A percentile compares a stretch with the other conserved stretches of the same genome.
phyloP scores from a whole-genome alignment of 37 sponge, comb jelly and placozoan genomes.

The Diacarnus erythraeanus region DNA sequence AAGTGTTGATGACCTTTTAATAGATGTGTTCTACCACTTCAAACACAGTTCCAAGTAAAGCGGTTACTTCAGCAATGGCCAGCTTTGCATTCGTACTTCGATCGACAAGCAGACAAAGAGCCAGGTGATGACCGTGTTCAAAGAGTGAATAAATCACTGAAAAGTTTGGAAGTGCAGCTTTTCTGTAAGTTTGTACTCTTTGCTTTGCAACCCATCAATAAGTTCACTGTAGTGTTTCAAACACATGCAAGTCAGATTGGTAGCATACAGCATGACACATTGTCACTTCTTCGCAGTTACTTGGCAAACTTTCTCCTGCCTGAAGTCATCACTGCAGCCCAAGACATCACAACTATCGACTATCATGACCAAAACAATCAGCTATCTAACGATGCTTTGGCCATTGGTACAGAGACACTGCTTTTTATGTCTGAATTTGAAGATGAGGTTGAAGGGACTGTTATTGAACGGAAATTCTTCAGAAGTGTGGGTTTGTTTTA shows the following conservation, averaged over 20 bases:
- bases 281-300: background rate
- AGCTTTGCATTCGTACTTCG: background rate
- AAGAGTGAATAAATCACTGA: constrained; percentile 7
- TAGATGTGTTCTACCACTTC: too few species aligned
- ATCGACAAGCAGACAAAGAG: background rate
- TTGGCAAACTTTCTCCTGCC: constrained; percentile 9
- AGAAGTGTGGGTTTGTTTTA: constrained; percentile 27
- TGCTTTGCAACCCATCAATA: constrained; percentile 14
- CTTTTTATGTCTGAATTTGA: constrained; percentile 5
- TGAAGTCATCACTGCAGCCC: background rate
- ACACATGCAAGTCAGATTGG: constrained; percentile 22
- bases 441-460: constrained; percentile 29
- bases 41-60: constrained; percentile 12
- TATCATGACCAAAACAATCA: constrained; percentile 5
- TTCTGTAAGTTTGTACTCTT: constrained; percentile 33
- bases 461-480: constrained; percentile 7
- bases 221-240: constrained; percentile 1
- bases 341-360: constrained; percentile 11
- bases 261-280: background rate
- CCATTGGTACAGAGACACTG: constrained; percentile 30
- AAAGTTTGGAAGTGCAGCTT: constrained; percentile 7
- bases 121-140: constrained; percentile 3
- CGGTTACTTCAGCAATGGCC: constrained; percentile 20
- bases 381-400: constrained; percentile 3
- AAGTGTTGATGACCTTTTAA: constrained; percentile 20